A percentile compares a stretch with the other conserved stretches of the same genome.
Conservation (phyloP, 2,888 invertebrate species). For the Chaetogeoica ovagalla region DNA sequence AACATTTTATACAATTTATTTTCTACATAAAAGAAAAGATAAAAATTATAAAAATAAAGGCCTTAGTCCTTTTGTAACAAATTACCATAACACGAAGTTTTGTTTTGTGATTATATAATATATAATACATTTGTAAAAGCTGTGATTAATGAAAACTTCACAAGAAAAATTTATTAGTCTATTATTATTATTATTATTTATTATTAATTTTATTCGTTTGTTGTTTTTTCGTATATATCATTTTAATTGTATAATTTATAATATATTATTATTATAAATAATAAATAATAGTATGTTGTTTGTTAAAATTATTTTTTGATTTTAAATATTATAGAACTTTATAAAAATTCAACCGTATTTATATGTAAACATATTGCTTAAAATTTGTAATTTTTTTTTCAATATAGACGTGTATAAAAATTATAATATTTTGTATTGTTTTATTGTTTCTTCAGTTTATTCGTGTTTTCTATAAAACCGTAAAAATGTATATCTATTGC, state of each 20-base stretch:
- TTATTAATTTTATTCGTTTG: slow-evolving; percentile 45
- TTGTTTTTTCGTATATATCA: slow-evolving; percentile 33
- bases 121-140: background rate
- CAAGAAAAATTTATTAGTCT: slow-evolving; percentile 37
- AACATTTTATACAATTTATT: slow-evolving; percentile 52
- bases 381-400: slow-evolving; percentile 51
- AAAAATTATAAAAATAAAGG: slow-evolving; percentile 37
- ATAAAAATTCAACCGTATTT: slow-evolving; percentile 22
- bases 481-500: too few relatives aligned
- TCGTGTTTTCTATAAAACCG: too few relatives aligned
- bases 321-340: slow-evolving; percentile 35
- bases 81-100: slow-evolving; percentile 36
- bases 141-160: slow-evolving; percentile 40
- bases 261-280: slow-evolving; percentile 30
- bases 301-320: slow-evolving; percentile 44
- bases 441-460: background rate
- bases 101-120: slow-evolving; percentile 5
- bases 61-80: slow-evolving; percentile 47
- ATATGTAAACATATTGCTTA: slow-evolving; percentile 15
- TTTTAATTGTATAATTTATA: slow-evolving; percentile 41
- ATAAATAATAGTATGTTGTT: slow-evolving; percentile 35
- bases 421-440: slow-evolving; percentile 11
- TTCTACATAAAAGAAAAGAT: slow-evolving; percentile 39
- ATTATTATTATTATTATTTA: slow-evolving; percentile 28
- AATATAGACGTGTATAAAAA: slow-evolving; percentile 51